phyloP scores from a whole-genome alignment of 1,140 invertebrate species.

The Parasteatoda tepidariorum region DNA sequence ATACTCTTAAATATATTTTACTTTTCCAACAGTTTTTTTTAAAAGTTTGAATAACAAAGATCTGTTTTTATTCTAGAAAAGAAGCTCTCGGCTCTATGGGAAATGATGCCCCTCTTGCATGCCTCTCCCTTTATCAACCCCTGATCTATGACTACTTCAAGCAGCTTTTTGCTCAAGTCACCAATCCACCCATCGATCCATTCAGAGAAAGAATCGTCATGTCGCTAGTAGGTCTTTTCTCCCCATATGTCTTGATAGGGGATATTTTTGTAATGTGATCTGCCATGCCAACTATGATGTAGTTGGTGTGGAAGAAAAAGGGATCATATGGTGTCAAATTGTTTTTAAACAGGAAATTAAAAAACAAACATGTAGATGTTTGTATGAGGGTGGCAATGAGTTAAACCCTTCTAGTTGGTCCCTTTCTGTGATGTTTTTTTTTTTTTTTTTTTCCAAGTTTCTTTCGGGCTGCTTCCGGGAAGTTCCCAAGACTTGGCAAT shows the following conservation, averaged over 20 bases:
- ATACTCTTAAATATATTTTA: too few species aligned
- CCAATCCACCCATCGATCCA: constrained; percentile 99
- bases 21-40: neutral
- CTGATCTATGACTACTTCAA: constrained; percentile 98
- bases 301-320: too few species aligned
- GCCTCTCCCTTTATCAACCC: constrained; percentile 94
- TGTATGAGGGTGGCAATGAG: too few species aligned
- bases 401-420: too few species aligned
- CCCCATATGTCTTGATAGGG: neutral
- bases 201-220: constrained; percentile 99
- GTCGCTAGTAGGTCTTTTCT: constrained; percentile 80
- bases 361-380: too few species aligned
- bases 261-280: neutral
- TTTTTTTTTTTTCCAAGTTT: too few species aligned
- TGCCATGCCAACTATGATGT: too few species aligned
- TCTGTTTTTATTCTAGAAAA: constrained; percentile 78
- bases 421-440: too few species aligned
- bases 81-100: constrained; percentile 99
- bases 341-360: too few species aligned
- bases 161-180: constrained; percentile 99
- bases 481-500: too few species aligned
- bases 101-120: constrained; percentile 97
- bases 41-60: neutral
- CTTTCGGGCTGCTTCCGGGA: too few species aligned
- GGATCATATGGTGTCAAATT: too few species aligned